Conservation (phyloP, 1,140 invertebrate genomes). For the Temnothorax nylanderi region DNA sequence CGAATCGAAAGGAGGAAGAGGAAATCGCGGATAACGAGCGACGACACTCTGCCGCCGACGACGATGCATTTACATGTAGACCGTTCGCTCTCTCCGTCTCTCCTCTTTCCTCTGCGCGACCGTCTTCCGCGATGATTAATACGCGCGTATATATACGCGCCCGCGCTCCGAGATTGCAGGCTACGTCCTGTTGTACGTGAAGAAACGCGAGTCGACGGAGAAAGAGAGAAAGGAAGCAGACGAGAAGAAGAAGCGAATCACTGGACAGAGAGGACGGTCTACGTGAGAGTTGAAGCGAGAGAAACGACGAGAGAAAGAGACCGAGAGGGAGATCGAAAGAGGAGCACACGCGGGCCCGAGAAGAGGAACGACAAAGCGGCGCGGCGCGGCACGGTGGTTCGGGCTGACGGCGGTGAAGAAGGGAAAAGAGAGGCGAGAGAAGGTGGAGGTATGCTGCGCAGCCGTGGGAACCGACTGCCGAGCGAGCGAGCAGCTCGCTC, state of each 20-base stretch:
- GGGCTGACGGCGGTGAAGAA: conserved; percentile 46
- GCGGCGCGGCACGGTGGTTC: not conserved
- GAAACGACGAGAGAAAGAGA: not conserved
- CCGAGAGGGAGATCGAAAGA: conserved; percentile 51
- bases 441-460: conserved; percentile 78
- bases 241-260: conserved; percentile 14
- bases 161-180: conserved; percentile 58
- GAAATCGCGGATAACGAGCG: conserved; percentile 65
- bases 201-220: conserved; percentile 59
- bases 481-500: conserved; percentile 49
- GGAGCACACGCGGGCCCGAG: conserved; percentile 54
- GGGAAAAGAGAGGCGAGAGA: conserved; percentile 69
- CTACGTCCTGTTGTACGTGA: conserved; percentile 61
- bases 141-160: conserved; percentile 46
- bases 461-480: conserved; percentile 79
- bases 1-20: conserved; percentile 64
- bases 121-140: conserved; percentile 77
- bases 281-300: conserved; percentile 16
- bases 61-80: conserved; percentile 43
- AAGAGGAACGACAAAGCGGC: conserved; percentile 41
- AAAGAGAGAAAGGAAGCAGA: conserved; percentile 51
- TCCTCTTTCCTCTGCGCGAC: conserved; percentile 28
- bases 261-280: conserved; percentile 40
- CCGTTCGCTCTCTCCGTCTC: not conserved
- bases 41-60: conserved; percentile 23